phyloP scores from a whole-genome alignment of 2,797 vertebrate species.

The Moxostoma hubbsi region DNA sequence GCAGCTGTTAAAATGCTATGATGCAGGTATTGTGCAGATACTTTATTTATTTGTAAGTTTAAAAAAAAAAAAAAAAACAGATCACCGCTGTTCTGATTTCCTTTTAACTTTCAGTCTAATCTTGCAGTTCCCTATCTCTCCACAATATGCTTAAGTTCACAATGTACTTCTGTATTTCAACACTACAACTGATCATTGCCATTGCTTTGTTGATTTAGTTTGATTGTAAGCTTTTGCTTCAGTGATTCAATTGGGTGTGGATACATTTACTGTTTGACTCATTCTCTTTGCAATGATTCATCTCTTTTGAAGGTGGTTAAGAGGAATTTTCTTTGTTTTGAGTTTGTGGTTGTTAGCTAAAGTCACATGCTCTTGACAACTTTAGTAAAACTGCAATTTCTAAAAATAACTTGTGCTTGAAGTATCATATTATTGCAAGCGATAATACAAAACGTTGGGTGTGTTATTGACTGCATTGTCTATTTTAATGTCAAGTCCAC shows the following conservation, averaged over 20 bases:
- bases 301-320: neutral
- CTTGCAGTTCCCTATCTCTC: too few relatives aligned
- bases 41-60: too few relatives aligned
- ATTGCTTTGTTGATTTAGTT: neutral
- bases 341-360: neutral
- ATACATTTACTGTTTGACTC: neutral
- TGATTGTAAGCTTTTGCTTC: neutral
- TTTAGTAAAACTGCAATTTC: neutral
- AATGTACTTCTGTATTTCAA: neutral
- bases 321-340: neutral
- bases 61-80: too few relatives aligned
- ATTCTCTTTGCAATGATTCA: neutral
- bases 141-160: neutral
- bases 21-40: too few relatives aligned
- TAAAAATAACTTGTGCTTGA: too few relatives aligned
- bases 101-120: too few relatives aligned
- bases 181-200: neutral
- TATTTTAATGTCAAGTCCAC: too few relatives aligned
- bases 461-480: neutral
- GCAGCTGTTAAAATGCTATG: too few relatives aligned
- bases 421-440: too few relatives aligned
- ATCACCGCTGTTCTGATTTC: too few relatives aligned
- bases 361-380: neutral
- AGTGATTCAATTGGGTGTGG: neutral
- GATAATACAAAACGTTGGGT: too few relatives aligned